Percentiles rank a stretch among this genome's conserved stretches.
Conservation (phyloP, 1,140 invertebrate genomes). For the Orius laevigatus region DNA sequence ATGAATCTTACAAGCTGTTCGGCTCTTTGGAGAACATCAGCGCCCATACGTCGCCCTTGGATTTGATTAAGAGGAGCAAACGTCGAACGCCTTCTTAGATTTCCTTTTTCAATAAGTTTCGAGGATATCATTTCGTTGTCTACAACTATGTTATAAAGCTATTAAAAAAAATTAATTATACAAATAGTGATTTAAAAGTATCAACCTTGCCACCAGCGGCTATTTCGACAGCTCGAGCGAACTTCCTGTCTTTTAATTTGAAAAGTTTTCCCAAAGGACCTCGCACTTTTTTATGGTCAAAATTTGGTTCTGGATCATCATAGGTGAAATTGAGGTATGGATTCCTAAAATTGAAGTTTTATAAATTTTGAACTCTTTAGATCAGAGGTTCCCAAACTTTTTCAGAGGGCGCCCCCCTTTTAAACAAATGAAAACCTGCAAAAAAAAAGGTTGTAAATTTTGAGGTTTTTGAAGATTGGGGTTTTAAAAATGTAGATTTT, state of each 20-base stretch:
- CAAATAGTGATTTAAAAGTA: neutral
- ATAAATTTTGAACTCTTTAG: neutral
- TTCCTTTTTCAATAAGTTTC: slow-evolving; percentile 63
- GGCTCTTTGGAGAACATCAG: slow-evolving; percentile 43
- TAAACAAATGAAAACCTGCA: too few relatives aligned
- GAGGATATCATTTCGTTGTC: slow-evolving; percentile 75
- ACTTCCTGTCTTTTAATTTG: slow-evolving; percentile 48
- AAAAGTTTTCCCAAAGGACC: slow-evolving; percentile 68
- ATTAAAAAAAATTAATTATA: slow-evolving; percentile 21
- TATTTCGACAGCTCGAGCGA: slow-evolving; percentile 68
- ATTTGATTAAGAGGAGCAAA: slow-evolving; percentile 92
- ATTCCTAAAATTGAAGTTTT: slow-evolving; percentile 28
- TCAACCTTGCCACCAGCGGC: slow-evolving; percentile 68
- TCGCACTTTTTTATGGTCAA: slow-evolving; percentile 55
- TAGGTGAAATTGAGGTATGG: slow-evolving; percentile 60
- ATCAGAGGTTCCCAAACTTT: too few relatives aligned
- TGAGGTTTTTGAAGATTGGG: too few relatives aligned
- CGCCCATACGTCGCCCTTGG: slow-evolving; percentile 39
- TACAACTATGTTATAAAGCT: slow-evolving; percentile 84
- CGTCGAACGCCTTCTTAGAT: slow-evolving; percentile 62
- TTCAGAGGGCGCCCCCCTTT: too few relatives aligned
- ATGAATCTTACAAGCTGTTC: slow-evolving; percentile 45
- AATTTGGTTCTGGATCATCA: slow-evolving; percentile 55
- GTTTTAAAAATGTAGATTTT: too few relatives aligned
- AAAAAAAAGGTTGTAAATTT: too few relatives aligned